phyloP scores from a whole-genome alignment of 2,888 invertebrate genomes.

The Philaethria dido region DNA sequence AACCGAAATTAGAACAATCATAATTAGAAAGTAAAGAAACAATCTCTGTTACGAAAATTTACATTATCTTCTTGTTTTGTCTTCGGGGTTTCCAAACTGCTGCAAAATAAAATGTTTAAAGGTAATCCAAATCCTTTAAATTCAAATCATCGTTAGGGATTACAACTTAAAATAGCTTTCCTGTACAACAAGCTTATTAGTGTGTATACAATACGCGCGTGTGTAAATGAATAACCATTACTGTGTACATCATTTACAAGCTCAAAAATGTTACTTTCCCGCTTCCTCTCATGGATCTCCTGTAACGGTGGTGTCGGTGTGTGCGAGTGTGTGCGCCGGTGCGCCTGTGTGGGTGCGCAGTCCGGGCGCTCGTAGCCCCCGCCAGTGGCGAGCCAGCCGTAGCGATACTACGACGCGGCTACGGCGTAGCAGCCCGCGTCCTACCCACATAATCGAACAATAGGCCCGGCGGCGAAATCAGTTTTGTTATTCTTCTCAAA shows the following conservation, averaged over 20 bases:
- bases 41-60: neutral
- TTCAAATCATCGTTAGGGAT: constrained; percentile 80
- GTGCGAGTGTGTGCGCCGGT: constrained; percentile 63
- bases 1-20: neutral
- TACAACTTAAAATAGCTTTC: constrained; percentile 79
- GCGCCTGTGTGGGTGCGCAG: constrained; percentile 67
- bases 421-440: constrained; percentile 66
- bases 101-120: constrained; percentile 48
- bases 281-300: constrained; percentile 67
- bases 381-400: constrained; percentile 77
- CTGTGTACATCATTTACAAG: constrained; percentile 78
- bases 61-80: constrained; percentile 38
- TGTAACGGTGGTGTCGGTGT: constrained; percentile 63
- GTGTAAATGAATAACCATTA: constrained; percentile 74
- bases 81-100: neutral
- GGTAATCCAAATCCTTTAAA: constrained; percentile 72
- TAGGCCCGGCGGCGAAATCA: constrained; percentile 68
- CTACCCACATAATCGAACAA: constrained; percentile 53
- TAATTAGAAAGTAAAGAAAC: neutral
- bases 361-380: constrained; percentile 80
- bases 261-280: constrained; percentile 77
- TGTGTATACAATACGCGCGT: constrained; percentile 62
- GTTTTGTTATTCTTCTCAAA: constrained; percentile 74
- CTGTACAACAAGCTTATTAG: constrained; percentile 56
- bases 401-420: constrained; percentile 73